Base-by-base conservation (phyloP, 2,797 vertebrate species). In the Petrocephalus schoutedeni region DNA sequence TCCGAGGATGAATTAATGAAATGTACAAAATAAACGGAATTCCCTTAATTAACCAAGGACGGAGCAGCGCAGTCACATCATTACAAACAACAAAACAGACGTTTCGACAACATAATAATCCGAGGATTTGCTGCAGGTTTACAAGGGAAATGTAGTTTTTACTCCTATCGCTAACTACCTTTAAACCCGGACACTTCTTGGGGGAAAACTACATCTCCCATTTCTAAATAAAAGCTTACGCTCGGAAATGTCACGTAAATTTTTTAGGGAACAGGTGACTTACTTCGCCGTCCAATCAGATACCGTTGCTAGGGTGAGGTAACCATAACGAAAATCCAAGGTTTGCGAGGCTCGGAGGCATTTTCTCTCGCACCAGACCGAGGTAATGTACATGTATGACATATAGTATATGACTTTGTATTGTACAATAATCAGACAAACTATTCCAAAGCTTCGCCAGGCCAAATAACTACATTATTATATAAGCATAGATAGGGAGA, bases 41-140 rank as follows among this genome's bases (percentile, higher is more conserved):
- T 45, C 51, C 41, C 54, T 71, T 77, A 64, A 80, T 64, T 85
- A 54, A 28, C 85, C 77, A 45, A 51, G 53, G 85, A 64, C 88
- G 23, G 58, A 89, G 32, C 86, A 61, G 88, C 86, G 86, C 58
- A 28, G 61, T 89, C 88, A 87, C 74, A 86, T 87, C 88, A 77
- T 85, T 64, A 82, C 28, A 58, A 89, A 89, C 86, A 89, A 89
- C 88, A 89, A 83, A 86, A 89, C 85, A 64, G 45, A 83, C 85
- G 14, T 61, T 86, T 84, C 56, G 59, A 61, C 74, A 87, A 53
- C 64, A 86, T 64, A 87, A 87, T 82, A 87, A 82, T 84, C 85
- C 58, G 16, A 64, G 77, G 21, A 54, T 56, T 45, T 41, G 8
- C 7, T 51, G 71, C 41, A 82, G 4, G 36, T 71, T 4, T 28